A percentile compares a stretch with the other conserved stretches of the same genome.
phyloP scores from a whole-genome alignment of 2,113 vertebrate species.

The Larimichthys crocea region DNA sequence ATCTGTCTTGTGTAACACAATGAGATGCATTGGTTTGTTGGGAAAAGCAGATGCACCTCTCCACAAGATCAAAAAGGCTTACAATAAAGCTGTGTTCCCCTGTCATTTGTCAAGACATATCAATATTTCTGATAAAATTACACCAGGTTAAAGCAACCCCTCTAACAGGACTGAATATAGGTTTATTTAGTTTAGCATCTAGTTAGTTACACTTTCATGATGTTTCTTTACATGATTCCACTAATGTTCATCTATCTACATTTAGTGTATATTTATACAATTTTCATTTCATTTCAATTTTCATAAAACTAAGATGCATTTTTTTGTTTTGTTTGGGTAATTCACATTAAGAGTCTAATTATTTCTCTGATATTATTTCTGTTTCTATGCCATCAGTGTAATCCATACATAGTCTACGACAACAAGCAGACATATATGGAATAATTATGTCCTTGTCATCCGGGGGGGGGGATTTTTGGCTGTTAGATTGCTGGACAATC shows the following conservation, averaged over 20 bases:
- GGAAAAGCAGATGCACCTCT: conserved; percentile 51
- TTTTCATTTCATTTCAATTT: not conserved
- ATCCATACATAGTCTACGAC: not conserved
- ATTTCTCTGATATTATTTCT: not conserved
- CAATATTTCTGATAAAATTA: conserved; percentile 56
- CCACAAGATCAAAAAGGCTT: conserved; percentile 73
- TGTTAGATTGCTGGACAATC: conserved; percentile 40
- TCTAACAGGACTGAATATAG: conserved; percentile 17
- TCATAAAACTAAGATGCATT: not conserved
- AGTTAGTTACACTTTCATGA: not conserved
- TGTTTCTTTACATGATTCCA: not conserved
- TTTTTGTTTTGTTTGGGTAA: not conserved
- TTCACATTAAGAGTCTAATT: not conserved
- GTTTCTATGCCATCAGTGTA: not conserved
- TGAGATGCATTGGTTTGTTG: conserved; percentile 65
- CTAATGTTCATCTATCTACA: not conserved
- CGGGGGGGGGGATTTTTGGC: not conserved
- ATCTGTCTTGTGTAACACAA: conserved; percentile 86
- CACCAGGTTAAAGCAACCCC: conserved; percentile 4
- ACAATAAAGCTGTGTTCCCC: conserved; percentile 45
- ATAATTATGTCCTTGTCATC: conserved; percentile 34
- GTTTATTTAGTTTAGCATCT: not conserved
- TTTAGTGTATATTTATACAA: not conserved
- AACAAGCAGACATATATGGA: conserved; percentile 17
- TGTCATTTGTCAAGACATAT: conserved; percentile 57